Base-by-base conservation (phyloP, 2,888 invertebrate genomes). In the Bellardia pandia region DNA sequence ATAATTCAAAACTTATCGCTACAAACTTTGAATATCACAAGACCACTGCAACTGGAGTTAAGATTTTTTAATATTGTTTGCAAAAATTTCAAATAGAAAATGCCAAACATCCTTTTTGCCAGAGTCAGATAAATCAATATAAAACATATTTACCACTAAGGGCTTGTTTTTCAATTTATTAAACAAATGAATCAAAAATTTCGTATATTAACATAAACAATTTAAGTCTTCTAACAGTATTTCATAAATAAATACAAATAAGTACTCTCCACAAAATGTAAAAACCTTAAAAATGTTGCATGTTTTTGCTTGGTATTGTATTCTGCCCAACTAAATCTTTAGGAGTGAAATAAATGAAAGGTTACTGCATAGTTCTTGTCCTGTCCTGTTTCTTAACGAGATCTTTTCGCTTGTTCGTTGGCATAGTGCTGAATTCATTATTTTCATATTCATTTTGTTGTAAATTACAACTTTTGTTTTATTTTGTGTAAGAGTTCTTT, bases 391-490 rank as follows among this genome's bases (percentile, higher is more conserved):
- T 51, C 48, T 23, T 51, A 75, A 68, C 45, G 40, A 74, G 16
- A 58, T 30, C 13, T 62, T 58, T 23, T 40, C 42, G 16, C 16
- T 74, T 74, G 13, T 56, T n/a, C 11, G 42, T 14, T 68, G n/a
- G n/a, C 11, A 48, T 7, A 51, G 9, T 48, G 76, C 30, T 72
- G 58, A 58, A 58, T 58, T 72, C 42, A 71, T 72, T 72, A 71
- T 53, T 71, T 60, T 51, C 48, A 76, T 64, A 40, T 71, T 71
- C 40, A 64, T 64, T 64, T 76, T 23, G 14, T 66, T 76, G 64
- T 30, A 42, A 53, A 56, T 66, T 56, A 42, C 11, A 66, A n/a
- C 9, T 78, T 9, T 53, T 42, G 40, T 77, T 77, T 77, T 53
- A 56, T 23, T 69, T 16, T 51, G 14, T 51, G n/a, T 45, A n/a